Evolutionary conservation across 2,113 vertebrate species (phyloP), one percentile per base, ranked within the genome.

Genomic region (Leiothrix lutea): DNA sequence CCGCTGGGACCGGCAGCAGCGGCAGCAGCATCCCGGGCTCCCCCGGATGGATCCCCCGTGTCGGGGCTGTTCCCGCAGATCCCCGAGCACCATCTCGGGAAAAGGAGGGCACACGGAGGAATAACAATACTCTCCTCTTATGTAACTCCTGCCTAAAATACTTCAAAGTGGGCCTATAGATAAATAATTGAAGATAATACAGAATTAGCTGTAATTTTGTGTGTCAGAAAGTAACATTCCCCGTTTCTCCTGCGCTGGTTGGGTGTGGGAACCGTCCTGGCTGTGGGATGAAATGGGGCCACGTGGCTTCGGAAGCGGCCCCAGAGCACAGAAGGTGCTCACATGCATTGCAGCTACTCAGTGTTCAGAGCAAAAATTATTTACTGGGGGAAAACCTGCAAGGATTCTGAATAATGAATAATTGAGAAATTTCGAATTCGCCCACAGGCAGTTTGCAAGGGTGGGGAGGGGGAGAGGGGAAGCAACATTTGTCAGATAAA

Each of bases 81-180:
- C 80, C 3, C 10, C 1, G 3, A 72, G 82, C 80, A 78, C 42
- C 42, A 42, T 42, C 90, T 90, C 6, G 0, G 82, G 45, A 25
- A 88, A 93, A 93, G 74, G 44, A 95, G 95, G 85, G 90, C 93
- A 88, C 64, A 17, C 64, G 92, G 44, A 80, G 69, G 67, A 74
- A 33, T 65, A 93, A 94, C 95, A 96, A 81, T 88, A 21, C 92
- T 65, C 60, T 28, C 56, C 51, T 86, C 94, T 97, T 97, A 96
- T 84, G 80, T 93, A 97, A 97, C 91, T 84, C 94, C 31, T 71
- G 67, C 95, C 88, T 86, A 86, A 95, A 97, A 97, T 95, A 97
- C 75, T 92, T 88, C 72, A 60, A 90, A 94, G 96, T 95, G 82
- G 93, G 94, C 69, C 94, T 9, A 0, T 36, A 64, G 90, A 84